A percentile compares a stretch with the other conserved stretches of the same genome.
Evolutionary conservation across 1,140 invertebrate species (phyloP).

Genomic region (Saccostrea echinata): DNA sequence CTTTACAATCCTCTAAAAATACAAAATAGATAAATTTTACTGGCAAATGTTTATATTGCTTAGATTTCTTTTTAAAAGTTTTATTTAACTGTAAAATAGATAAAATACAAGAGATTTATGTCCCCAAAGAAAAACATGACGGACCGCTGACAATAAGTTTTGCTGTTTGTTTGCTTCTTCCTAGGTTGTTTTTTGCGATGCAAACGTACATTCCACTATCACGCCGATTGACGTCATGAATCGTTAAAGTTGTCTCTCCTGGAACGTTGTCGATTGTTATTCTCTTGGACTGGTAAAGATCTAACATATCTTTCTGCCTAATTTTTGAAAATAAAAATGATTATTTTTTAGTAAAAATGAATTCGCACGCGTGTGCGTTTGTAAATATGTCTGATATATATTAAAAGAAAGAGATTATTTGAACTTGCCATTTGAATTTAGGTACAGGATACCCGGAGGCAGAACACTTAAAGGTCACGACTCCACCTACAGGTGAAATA

Average conservation of each 20-base stretch:
- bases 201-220: slow-evolving; percentile 54
- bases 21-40: background rate
- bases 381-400: background rate
- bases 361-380: too few species aligned
- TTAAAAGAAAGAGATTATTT: background rate
- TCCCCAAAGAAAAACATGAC: background rate
- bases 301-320: slow-evolving; percentile 55
- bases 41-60: background rate
- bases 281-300: slow-evolving; percentile 46
- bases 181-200: slow-evolving; percentile 47
- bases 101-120: background rate
- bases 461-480: slow-evolving; percentile 42
- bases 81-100: background rate
- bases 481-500: slow-evolving; percentile 20
- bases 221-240: slow-evolving; percentile 12
- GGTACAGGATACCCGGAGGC: slow-evolving; percentile 44
- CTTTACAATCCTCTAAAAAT: background rate
- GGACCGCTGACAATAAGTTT: slow-evolving; percentile 38
- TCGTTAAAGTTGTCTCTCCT: slow-evolving; percentile 45
- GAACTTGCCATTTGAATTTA: slow-evolving; percentile 47
- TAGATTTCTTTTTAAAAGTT: background rate
- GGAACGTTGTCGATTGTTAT: slow-evolving; percentile 8
- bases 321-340: background rate
- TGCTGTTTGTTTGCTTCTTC: slow-evolving; percentile 35
- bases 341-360: too few species aligned